Conservation (phyloP, 2,888 invertebrate genomes). For the Perizoma flavofasciatum region DNA sequence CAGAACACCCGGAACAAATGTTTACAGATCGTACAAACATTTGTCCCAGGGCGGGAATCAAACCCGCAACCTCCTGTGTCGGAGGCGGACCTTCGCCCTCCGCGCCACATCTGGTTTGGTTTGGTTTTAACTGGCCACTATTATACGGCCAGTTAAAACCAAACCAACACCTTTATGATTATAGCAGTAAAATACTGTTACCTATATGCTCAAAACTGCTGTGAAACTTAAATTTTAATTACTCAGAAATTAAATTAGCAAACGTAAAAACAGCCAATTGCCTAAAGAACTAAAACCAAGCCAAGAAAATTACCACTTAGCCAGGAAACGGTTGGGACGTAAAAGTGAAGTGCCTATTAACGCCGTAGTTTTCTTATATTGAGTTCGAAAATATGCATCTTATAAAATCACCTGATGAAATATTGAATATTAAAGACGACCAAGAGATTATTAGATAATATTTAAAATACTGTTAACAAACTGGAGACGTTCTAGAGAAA, state of each 20-base stretch:
- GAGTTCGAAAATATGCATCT: slow-evolving; percentile 19
- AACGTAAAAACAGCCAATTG: slow-evolving; percentile 15
- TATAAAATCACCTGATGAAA: not conserved
- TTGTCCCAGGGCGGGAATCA: too few species aligned
- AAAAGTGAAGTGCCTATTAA: slow-evolving; percentile 28
- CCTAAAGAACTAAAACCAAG: slow-evolving; percentile 24
- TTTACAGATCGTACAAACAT: too few species aligned
- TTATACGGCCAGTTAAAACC: too few species aligned
- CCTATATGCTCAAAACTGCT: too few species aligned
- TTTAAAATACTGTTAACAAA: not conserved
- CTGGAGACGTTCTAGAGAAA: too few species aligned
- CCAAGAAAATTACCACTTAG: slow-evolving; percentile 29
- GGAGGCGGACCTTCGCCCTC: too few species aligned
- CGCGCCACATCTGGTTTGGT: too few species aligned
- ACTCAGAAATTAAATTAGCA: slow-evolving; percentile 19
- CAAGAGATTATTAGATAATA: not conserved
- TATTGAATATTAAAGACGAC: not conserved
- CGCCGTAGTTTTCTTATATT: slow-evolving; percentile 21
- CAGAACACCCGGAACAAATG: too few species aligned
- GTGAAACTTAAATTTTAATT: slow-evolving; percentile 8
- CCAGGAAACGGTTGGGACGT: slow-evolving; percentile 15
- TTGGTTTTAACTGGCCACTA: too few species aligned
- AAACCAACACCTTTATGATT: too few species aligned
- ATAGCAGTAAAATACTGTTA: too few species aligned
- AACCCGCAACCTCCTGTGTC: too few species aligned